These are phyloP conservation scores for Oreochromis niloticus DNA, from an alignment of 2,113 vertebrate species.

Conservation along the genomic window DNA sequence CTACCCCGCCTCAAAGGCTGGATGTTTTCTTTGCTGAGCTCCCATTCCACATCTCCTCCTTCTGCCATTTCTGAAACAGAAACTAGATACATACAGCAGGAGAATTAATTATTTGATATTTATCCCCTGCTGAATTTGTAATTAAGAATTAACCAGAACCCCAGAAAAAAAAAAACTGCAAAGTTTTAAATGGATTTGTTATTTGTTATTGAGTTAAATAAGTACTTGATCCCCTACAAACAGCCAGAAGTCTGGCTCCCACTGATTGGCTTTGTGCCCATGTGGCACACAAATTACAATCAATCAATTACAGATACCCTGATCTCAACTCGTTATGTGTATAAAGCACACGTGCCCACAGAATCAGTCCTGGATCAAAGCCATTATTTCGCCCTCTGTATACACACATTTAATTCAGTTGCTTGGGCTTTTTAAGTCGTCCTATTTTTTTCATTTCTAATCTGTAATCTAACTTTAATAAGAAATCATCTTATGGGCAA, in stretches of 20 bases:
- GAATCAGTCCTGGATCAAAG: background rate
- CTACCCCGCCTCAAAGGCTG: slow-evolving; percentile 86
- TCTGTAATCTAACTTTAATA: background rate
- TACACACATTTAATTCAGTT: background rate
- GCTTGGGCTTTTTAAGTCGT: background rate
- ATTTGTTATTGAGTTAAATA: background rate
- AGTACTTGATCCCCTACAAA: background rate
- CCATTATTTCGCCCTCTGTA: background rate
- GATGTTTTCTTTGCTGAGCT: slow-evolving; percentile 95
- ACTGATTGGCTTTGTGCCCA: background rate
- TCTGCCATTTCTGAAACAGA: slow-evolving; percentile 68
- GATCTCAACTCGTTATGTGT: background rate
- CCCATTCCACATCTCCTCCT: slow-evolving; percentile 85
- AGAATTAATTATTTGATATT: background rate
- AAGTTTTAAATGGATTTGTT: background rate
- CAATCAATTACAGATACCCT: background rate
- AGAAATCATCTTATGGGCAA: background rate
- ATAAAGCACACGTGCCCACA: background rate
- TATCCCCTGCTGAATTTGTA: background rate
- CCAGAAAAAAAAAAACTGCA: background rate
- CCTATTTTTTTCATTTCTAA: background rate
- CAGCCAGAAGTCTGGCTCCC: background rate
- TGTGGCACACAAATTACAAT: background rate
- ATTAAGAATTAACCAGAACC: background rate
- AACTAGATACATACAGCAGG: background rate